Evolutionary conservation across 2,113 vertebrate species (phyloP).

Genomic region (Sterrhoptilus dennistouni): DNA sequence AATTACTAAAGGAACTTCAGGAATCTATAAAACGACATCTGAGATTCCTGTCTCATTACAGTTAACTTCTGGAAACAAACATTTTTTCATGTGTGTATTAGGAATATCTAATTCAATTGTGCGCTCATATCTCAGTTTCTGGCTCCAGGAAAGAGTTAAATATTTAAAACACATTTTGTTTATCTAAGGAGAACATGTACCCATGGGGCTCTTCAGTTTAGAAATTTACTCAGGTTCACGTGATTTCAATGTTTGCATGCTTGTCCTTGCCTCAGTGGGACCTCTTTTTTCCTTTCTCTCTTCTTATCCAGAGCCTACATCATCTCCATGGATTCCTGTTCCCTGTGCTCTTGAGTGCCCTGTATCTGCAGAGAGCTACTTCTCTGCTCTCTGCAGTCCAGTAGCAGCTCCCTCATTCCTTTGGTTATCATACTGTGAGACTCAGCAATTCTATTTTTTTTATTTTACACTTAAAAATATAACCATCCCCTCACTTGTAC

Average conservation of each 20-base stretch:
- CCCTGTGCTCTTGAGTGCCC: not conserved
- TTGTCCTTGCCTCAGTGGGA: not conserved
- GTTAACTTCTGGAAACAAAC: not conserved
- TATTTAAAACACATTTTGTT: not conserved
- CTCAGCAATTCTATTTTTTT: not conserved
- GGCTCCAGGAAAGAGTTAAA: not conserved
- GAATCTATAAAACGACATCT: not conserved
- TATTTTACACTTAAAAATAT: constrained; percentile 26
- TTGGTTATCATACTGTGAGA: constrained; percentile 5
- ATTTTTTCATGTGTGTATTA: not conserved
- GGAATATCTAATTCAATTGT: not conserved
- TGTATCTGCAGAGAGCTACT: not conserved
- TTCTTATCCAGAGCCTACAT: not conserved
- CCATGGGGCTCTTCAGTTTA: not conserved
- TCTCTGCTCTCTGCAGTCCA: not conserved
- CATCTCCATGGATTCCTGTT: not conserved
- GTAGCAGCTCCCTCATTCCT: not conserved
- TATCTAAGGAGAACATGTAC: not conserved
- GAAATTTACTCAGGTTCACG: not conserved
- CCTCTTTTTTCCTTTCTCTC: not conserved
- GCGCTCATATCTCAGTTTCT: not conserved
- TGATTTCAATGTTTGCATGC: rapidly evolving
- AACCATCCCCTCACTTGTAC: not conserved
- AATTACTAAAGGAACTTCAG: not conserved
- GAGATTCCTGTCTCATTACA: not conserved